Base-by-base conservation (phyloP, 2,797 vertebrate genomes). In the Tapirus indicus region DNA sequence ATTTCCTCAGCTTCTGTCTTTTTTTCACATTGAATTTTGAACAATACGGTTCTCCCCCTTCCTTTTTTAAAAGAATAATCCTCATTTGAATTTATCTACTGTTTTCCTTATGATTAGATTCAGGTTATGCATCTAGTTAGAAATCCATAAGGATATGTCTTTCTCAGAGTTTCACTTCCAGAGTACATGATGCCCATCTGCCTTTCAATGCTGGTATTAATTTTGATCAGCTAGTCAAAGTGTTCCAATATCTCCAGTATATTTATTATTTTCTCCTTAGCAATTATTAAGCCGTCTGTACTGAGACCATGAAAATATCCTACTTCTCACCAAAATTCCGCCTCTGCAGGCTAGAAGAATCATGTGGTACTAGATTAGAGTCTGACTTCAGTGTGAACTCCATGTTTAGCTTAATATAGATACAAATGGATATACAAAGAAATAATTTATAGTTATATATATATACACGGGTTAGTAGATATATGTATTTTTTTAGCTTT, bases 41-140 rank as follows among this genome's bases (percentile, higher is more conserved):
- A 88, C 13, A 95, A 71, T 83, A 32, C 8, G 58, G 29, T 72
- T 87, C 6, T 94, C 20, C 1, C 38, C 20, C 20, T 69, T 35
- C 32, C 49, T 75, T 82, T 85, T 82, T 38, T 27, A 88, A 71
- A n/a, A 72, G 21, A 69, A 52, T 74, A 20, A 20, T 44, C 11
- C 20, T 92, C 20, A 41, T 79, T 88, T 94, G 52, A 64, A 69
- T 96, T 91, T 86, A 21, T 85, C 44, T 88, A 11, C 7, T 95
- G 18, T 35, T 80, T 80, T 64, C 38, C 74, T 92, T 71, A 62
- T 69, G 35, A 35, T 92, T 69, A 32, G 23, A n/a, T 92, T 89
- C n/a, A 85, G 72, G 17, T 74, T 89, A 23, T 68, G 21, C 3
- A 54, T 62, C n/a, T 75, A 62, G 20, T 92, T 85, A 58, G 47